Conservation (phyloP, 2,888 invertebrate genomes). For the Chaitophorus viminalis region DNA sequence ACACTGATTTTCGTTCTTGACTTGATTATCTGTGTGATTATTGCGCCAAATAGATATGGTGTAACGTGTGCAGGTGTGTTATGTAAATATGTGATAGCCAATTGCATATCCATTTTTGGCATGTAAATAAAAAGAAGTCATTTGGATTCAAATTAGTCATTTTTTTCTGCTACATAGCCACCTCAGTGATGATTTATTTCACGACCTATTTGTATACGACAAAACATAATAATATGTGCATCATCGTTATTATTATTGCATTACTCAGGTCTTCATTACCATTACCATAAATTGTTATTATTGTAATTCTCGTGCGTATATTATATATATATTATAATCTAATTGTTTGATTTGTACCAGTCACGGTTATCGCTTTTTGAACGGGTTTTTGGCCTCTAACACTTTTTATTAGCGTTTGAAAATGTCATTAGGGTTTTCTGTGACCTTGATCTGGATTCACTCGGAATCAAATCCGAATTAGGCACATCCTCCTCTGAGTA, state of each 20-base stretch:
- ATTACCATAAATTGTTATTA: neutral
- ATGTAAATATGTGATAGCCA: neutral
- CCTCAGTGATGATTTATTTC: neutral
- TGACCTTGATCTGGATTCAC: slow-evolving; percentile 16
- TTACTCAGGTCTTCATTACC: neutral
- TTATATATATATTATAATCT: neutral
- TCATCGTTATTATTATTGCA: neutral
- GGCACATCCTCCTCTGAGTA: neutral
- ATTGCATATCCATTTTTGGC: slow-evolving; percentile 8
- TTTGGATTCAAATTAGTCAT: neutral
- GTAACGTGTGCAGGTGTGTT: neutral
- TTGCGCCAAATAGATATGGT: slow-evolving; percentile 1
- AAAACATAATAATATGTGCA: neutral
- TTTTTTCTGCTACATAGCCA: neutral
- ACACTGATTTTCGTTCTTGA: neutral
- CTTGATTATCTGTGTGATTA: neutral
- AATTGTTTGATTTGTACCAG: slow-evolving; percentile 34
- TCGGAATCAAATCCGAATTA: slow-evolving; percentile 44
- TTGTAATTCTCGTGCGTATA: neutral
- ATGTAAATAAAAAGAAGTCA: neutral
- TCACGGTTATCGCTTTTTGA: slow-evolving; percentile 20
- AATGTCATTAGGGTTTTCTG: slow-evolving; percentile 20
- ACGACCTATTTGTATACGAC: neutral
- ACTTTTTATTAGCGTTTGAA: slow-evolving; percentile 19
- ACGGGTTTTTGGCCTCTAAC: neutral